These are phyloP conservation scores for Coelinius sp. DNA, from an alignment of 2,888 invertebrate genomes.

Conservation along the genomic window DNA sequence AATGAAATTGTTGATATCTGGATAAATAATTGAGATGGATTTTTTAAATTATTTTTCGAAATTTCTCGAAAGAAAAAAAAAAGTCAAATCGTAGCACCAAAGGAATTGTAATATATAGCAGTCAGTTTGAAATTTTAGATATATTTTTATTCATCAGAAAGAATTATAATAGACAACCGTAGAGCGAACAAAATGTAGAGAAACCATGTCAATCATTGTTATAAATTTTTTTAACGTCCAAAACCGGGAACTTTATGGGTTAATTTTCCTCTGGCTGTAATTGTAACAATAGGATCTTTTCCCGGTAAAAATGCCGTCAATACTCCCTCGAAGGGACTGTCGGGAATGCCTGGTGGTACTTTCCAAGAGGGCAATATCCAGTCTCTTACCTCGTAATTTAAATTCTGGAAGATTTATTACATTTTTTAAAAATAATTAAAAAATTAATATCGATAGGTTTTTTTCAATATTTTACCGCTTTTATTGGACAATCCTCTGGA, in stretches of 20 bases:
- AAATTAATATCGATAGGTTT: background rate
- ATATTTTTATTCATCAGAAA: no score
- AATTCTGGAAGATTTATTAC: background rate
- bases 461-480: background rate
- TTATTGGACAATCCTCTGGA: background rate
- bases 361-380: constrained; percentile 25
- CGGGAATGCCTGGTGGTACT: constrained; percentile 41
- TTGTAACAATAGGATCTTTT: constrained; percentile 31
- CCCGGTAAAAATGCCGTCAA: constrained; percentile 34
- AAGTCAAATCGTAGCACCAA: no score
- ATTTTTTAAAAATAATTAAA: background rate
- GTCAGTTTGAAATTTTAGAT: no score
- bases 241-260: background rate
- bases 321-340: constrained; percentile 23
- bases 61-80: no score
- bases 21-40: no score
- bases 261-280: constrained; percentile 32
- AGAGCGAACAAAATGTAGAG: no score
- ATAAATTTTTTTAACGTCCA: constrained; percentile 34
- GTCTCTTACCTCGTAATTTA: constrained; percentile 8
- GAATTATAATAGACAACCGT: no score
- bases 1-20: no score
- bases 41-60: no score
- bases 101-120: no score
- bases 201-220: no score